A percentile compares a stretch with the other conserved stretches of the same genome.
phyloP scores from a whole-genome alignment of 64 coral and sea anemone species.

The Exaiptasia diaphana region DNA sequence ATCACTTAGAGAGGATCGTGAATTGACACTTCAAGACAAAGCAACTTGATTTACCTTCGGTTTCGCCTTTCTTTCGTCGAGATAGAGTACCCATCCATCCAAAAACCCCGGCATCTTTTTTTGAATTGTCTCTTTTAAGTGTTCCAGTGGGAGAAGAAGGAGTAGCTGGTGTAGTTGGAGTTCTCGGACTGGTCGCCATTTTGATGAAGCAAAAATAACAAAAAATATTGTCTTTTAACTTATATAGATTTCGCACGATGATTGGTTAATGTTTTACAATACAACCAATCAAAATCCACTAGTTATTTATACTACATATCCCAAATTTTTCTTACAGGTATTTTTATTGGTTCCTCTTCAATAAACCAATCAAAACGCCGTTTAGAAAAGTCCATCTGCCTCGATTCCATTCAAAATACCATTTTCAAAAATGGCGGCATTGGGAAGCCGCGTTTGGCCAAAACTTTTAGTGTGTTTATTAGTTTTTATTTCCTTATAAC shows the following conservation, averaged over 20 bases:
- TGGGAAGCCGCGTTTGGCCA: slow-evolving; percentile 1
- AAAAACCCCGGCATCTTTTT: slow-evolving; percentile 64
- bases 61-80: slow-evolving; percentile 55
- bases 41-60: not conserved
- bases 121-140: slow-evolving; percentile 51
- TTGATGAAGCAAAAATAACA: too few species aligned
- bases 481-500: not conserved
- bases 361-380: too few species aligned
- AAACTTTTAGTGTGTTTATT: not conserved
- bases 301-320: too few species aligned
- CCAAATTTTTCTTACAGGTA: too few species aligned
- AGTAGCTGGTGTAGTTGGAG: not conserved
- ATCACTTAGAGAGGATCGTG: too few species aligned
- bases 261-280: too few species aligned
- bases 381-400: not conserved
- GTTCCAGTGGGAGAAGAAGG: slow-evolving; percentile 52
- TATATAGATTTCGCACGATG: too few species aligned
- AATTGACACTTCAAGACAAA: too few species aligned
- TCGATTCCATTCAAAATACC: slow-evolving; percentile 49
- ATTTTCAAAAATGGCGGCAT: slow-evolving; percentile 94
- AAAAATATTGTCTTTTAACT: too few species aligned
- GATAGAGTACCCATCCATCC: slow-evolving; percentile 83
- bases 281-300: too few species aligned
- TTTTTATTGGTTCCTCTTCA: too few species aligned
- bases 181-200: slow-evolving; percentile 16